Conservation (phyloP, 2,888 invertebrate genomes). For the Andrena minutula region DNA sequence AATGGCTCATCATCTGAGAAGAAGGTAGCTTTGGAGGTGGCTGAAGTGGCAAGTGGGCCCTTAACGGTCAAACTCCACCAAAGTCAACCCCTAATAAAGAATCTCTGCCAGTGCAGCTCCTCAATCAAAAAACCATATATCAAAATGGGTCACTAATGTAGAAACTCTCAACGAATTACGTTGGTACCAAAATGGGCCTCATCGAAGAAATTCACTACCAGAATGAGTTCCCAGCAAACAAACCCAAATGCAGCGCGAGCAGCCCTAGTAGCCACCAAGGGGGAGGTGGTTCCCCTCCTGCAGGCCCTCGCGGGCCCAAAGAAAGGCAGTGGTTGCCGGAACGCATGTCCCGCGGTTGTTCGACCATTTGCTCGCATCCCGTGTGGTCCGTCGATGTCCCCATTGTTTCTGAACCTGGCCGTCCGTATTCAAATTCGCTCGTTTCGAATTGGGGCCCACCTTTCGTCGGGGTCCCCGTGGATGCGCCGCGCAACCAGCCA, state of each 20-base stretch:
- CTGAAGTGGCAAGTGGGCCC: no score
- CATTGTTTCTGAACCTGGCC: slow-evolving; percentile 82
- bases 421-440: slow-evolving; percentile 84
- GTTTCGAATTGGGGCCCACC: slow-evolving; percentile 80
- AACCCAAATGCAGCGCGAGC: no score
- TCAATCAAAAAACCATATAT: no score
- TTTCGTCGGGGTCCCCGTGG: slow-evolving; percentile 54
- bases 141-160: no score
- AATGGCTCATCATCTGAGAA: not conserved
- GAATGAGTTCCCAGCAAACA: no score
- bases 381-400: slow-evolving; percentile 85
- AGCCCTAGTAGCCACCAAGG: not conserved
- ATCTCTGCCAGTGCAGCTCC: no score
- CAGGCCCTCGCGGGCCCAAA: slow-evolving; percentile 44
- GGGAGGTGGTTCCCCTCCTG: slow-evolving; percentile 8
- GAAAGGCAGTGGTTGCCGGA: slow-evolving; percentile 77
- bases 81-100: no score
- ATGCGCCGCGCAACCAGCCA: slow-evolving; percentile 15
- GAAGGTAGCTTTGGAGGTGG: not conserved
- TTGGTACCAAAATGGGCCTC: no score
- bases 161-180: no score
- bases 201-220: no score
- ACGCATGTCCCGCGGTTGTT: slow-evolving; percentile 85
- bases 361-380: slow-evolving; percentile 85
- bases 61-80: no score